Conservation (phyloP, 2,113 vertebrate genomes). For the Melanocharis versteri region DNA sequence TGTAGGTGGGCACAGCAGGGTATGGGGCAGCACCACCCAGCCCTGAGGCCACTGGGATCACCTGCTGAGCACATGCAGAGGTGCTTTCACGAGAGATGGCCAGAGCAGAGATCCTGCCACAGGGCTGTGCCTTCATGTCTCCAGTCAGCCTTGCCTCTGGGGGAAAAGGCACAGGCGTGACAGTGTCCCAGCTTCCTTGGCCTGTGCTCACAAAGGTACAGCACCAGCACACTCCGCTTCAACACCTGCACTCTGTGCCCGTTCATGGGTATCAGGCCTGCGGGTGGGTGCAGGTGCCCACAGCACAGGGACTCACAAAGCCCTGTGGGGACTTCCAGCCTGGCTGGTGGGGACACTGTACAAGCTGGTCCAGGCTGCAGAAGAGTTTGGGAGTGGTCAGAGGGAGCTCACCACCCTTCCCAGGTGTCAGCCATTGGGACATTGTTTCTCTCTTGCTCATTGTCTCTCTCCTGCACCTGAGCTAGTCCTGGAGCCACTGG, state of each 20-base stretch:
- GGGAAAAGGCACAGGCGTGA: background rate
- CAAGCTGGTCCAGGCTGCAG: background rate
- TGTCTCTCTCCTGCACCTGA: background rate
- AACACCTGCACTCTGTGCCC: background rate
- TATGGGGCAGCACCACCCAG: background rate
- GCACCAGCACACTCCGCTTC: background rate
- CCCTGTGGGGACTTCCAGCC: background rate
- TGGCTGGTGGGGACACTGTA: background rate
- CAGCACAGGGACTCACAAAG: background rate
- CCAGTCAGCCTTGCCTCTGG: background rate
- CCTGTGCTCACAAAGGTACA: accelerated
- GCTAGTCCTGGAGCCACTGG: background rate
- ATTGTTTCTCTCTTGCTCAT: background rate
- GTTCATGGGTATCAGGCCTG: accelerated
- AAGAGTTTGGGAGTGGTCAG: accelerated
- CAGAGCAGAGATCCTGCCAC: background rate
- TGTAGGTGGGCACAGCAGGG: background rate
- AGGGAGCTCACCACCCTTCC: background rate
- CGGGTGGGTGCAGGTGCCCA: background rate
- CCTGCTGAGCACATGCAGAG: background rate
- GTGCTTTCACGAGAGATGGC: background rate
- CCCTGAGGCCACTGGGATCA: background rate
- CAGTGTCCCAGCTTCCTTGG: background rate
- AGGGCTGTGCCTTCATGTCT: background rate
- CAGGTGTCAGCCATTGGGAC: background rate